Evolutionary conservation across 1,140 invertebrate genomes (phyloP), one percentile per base, ranked within the genome.

Genomic region (Trachelipus rathkii): DNA sequence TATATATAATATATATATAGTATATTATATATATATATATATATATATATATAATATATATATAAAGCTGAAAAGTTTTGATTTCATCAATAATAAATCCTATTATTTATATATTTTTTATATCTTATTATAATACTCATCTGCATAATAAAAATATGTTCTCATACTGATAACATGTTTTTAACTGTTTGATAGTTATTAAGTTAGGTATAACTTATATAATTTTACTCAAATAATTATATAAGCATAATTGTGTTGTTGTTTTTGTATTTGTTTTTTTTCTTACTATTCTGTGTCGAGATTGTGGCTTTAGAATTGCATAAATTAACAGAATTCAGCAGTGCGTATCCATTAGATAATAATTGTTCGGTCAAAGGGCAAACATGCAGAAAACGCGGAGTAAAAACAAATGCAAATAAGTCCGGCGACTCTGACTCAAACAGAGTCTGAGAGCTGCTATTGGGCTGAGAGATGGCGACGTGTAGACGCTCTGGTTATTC

Each of bases 1-100:
- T 60, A 60, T 60, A 60, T 60, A 60, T 60, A 60, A 60, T 60
- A 60, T 33, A 33, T 33, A 33, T 33, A 60, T 60, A 60, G 8
- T 60, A 60, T 60, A 60, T 60, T 60, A 60, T 60, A 60, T 60
- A 60, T 60, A 60, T 60, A 60, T 60, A 60, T 60, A 60, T 60
- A 60, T 60, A 60, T 60, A 60, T 60, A 60, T 60, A 19, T 60
- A 60, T 60, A 60, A 13, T 60, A 19, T 60, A 60, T 60, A 60
- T 60, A 60, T 60, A 19, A 50, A n/a, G n/a, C n/a, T n/a, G n/a
- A n/a, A n/a, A n/a, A n/a, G n/a, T n/a, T n/a, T n/a, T n/a, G n/a
- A n/a, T n/a, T n/a, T n/a, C n/a, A n/a, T n/a, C n/a, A n/a, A n/a
- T n/a, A n/a, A n/a, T n/a, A n/a, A n/a, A n/a, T n/a, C n/a, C n/a